phyloP scores from a whole-genome alignment of 2,888 invertebrate species.

The Ecdyonurus torrentis region DNA sequence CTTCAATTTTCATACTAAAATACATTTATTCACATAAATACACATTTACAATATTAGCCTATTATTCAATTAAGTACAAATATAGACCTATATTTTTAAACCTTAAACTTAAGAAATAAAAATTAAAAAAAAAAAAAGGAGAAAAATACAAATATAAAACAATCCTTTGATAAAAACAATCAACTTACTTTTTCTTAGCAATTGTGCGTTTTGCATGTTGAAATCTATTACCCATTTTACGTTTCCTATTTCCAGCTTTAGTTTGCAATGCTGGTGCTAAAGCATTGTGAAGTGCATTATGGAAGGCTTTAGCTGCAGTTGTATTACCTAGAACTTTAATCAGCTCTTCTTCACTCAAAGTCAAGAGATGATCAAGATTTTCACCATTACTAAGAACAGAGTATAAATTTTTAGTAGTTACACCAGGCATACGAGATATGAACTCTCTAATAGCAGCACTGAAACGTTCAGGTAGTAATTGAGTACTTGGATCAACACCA shows the following conservation, averaged over 20 bases:
- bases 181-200: background rate
- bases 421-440: slow-evolving; percentile 72
- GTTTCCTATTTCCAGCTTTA: slow-evolving; percentile 1
- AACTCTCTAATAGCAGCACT: slow-evolving; percentile 62
- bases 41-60: no score
- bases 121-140: no score
- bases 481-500: slow-evolving; percentile 42
- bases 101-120: no score
- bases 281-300: slow-evolving; percentile 51
- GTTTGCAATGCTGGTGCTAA: slow-evolving; percentile 35
- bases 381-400: slow-evolving; percentile 55
- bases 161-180: no score
- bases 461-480: slow-evolving; percentile 37
- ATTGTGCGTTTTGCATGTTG: background rate
- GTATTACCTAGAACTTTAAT: slow-evolving; percentile 52
- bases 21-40: no score
- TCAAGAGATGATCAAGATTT: slow-evolving; percentile 36
- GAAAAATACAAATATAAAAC: no score
- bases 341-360: slow-evolving; percentile 33
- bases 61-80: no score
- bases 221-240: background rate
- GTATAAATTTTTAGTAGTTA: slow-evolving; percentile 71
- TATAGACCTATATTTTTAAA: no score
- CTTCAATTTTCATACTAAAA: no score
- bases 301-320: slow-evolving; percentile 46